These are phyloP conservation scores for Spondyliosoma cantharus DNA, from an alignment of 2,797 vertebrate species.

Conservation along the genomic window DNA sequence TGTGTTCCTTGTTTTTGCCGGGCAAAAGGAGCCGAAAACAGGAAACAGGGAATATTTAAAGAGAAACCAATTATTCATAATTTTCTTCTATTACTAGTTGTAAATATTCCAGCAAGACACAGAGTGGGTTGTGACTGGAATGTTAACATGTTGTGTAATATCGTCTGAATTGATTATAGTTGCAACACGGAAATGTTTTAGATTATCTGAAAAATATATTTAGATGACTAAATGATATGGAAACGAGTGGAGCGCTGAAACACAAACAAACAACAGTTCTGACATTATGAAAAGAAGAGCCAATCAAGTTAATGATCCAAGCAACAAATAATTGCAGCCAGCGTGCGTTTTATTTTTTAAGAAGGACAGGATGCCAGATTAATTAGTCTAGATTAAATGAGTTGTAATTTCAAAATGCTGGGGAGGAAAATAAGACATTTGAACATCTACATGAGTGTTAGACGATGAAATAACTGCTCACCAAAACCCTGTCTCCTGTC, in stretches of 20 bases:
- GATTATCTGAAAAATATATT: neutral
- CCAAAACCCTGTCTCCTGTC: neutral
- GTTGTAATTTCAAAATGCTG: neutral
- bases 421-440: neutral
- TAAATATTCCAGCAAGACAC: slow-evolving; percentile 2
- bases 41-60: slow-evolving; percentile 24
- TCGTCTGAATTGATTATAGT: slow-evolving; percentile 1
- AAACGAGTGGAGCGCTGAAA: neutral
- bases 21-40: slow-evolving; percentile 5
- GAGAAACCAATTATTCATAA: slow-evolving; percentile 1
- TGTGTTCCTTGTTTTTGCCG: slow-evolving; percentile 1
- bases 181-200: neutral
- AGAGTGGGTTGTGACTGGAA: slow-evolving; percentile 4
- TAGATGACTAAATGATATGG: neutral
- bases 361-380: slow-evolving; percentile 1
- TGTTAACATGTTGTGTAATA: slow-evolving; percentile 24
- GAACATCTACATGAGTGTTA: neutral
- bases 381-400: slow-evolving; percentile 5
- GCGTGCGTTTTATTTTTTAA: neutral
- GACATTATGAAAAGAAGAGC: neutral
- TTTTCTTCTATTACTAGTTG: neutral
- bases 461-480: neutral
- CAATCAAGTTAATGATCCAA: neutral
- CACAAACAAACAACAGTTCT: neutral
- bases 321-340: neutral